phyloP scores from a whole-genome alignment of 2,888 invertebrate species.

The Cantharis flavilabris region DNA sequence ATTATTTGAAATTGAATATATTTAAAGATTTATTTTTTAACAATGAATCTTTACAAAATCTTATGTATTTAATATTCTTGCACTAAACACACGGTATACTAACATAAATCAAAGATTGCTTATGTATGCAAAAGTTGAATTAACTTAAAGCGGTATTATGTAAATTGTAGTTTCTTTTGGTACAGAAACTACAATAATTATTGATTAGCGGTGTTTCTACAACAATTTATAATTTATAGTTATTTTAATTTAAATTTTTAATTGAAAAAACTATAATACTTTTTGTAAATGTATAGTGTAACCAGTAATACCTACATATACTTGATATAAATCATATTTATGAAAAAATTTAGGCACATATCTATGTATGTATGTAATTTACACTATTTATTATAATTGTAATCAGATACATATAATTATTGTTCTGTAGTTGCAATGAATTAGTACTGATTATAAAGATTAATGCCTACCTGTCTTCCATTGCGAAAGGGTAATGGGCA shows the following conservation, averaged over 20 bases:
- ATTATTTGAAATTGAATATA: constrained; percentile 23
- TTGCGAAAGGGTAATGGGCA: no score
- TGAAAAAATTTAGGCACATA: no score
- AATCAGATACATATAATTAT: no score
- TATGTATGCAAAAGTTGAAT: background rate
- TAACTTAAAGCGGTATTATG: background rate
- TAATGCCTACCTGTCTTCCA: no score
- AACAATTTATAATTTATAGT: background rate
- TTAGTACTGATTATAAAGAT: no score
- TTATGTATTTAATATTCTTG: background rate
- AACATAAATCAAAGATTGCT: background rate
- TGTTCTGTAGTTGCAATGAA: no score
- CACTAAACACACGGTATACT: background rate
- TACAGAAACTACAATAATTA: background rate
- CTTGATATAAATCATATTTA: no score
- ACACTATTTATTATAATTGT: no score
- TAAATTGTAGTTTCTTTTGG: background rate
- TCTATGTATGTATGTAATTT: no score
- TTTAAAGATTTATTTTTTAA: constrained; percentile 10
- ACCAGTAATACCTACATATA: background rate
- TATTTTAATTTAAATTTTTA: background rate
- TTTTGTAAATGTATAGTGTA: background rate
- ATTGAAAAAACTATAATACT: background rate
- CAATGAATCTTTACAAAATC: background rate
- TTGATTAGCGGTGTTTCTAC: background rate